These are phyloP conservation scores for Ammospiza caudacuta DNA, from an alignment of 2,113 vertebrate species.

Conservation along the genomic window DNA sequence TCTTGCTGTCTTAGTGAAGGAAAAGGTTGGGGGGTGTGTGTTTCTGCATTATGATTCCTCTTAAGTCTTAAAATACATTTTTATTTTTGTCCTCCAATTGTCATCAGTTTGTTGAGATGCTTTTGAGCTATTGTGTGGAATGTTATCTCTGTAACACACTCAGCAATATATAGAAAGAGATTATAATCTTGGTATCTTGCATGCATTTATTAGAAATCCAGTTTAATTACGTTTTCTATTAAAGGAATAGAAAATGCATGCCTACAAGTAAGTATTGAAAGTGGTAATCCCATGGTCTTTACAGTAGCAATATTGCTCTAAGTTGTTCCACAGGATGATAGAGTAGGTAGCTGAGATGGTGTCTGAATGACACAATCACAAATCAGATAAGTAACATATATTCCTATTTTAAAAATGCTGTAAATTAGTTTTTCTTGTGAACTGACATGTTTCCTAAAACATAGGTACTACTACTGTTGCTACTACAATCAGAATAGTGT, in stretches of 20 bases:
- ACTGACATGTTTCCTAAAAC: background rate
- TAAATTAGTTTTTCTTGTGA: background rate
- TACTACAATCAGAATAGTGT: background rate
- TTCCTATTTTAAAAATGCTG: background rate
- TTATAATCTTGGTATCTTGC: background rate
- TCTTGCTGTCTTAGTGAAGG: background rate
- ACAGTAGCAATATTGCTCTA: background rate
- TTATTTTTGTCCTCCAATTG: background rate
- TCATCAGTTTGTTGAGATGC: background rate
- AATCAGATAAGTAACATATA: background rate
- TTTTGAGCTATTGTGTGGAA: background rate
- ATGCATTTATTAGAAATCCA: background rate
- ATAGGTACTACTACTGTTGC: background rate
- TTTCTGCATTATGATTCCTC: background rate
- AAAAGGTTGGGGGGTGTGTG: background rate
- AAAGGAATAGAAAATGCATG: background rate
- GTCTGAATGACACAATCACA: background rate
- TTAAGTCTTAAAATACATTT: accelerated
- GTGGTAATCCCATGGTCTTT: background rate
- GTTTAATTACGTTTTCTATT: background rate
- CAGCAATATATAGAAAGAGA: background rate
- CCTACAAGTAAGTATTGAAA: background rate
- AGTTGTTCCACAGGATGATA: background rate
- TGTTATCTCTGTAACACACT: background rate
- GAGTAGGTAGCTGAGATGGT: background rate